A percentile compares a stretch with the other conserved stretches of the same genome.
Conservation (phyloP, 1,140 invertebrate genomes). For the Cherax quadricarinatus region DNA sequence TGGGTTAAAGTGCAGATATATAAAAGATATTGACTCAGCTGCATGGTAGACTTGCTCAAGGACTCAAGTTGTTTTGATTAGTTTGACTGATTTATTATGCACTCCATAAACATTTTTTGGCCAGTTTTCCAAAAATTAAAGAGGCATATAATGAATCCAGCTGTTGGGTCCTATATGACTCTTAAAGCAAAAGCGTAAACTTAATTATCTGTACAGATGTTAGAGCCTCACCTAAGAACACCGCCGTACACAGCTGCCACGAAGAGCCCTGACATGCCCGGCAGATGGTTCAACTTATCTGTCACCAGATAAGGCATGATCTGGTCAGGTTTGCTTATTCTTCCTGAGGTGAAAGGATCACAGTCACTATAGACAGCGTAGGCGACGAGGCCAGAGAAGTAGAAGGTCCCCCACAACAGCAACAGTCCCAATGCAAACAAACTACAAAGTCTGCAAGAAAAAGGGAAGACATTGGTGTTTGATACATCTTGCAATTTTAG, state of each 20-base stretch:
- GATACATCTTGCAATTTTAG: no score
- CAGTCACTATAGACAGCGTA: conserved; percentile 42
- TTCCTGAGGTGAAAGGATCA: conserved; percentile 22
- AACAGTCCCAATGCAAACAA: conserved; percentile 4
- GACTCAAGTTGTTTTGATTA: no score
- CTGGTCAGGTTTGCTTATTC: conserved; percentile 31
- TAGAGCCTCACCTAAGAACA: conserved; percentile 22
- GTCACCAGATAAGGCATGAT: conserved; percentile 41
- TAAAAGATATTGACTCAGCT: no score
- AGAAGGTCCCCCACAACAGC: conserved; percentile 9
- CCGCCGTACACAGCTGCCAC: conserved; percentile 48
- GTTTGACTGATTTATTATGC: no score
- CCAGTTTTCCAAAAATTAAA: neutral
- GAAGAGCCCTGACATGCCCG: conserved; percentile 34
- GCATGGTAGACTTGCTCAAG: no score
- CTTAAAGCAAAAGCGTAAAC: no score
- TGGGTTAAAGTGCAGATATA: no score
- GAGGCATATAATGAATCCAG: no score
- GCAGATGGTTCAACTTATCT: conserved; percentile 30
- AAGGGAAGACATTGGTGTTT: no score
- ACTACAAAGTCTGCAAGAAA: neutral
- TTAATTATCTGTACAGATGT: no score
- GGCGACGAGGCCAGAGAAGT: conserved; percentile 35
- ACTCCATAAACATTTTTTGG: neutral
- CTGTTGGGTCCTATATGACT: no score